Evolutionary conservation across 2,797 vertebrate species (phyloP), one percentile per base, ranked within the genome.

Genomic region (Cirrhinus mrigala): DNA sequence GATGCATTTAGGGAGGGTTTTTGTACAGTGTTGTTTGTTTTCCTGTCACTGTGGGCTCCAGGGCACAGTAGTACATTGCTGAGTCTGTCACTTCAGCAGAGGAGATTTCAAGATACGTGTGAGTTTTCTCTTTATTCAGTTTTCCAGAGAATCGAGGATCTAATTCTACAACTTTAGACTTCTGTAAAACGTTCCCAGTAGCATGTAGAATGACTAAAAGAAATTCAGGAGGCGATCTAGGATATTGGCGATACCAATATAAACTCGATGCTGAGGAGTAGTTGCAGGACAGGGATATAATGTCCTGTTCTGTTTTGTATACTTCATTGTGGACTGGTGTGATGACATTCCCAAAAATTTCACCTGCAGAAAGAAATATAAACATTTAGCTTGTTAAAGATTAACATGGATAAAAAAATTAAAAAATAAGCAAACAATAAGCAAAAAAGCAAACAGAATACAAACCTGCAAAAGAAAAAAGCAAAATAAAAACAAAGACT

Each of bases 11-110:
- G 9, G 0, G 18, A 20, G 16, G 1, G 77, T 87, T 84, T 84
- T 78, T 81, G 83, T 71, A 33, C 48, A 76, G 78, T 46, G 22
- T 60, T 16, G 52, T 54, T 12, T 27, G 6, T 29, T 81, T 71
- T 85, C 24, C 56, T 79, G 83, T 79, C 54, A 80, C 64, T 80
- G 83, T 85, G 77, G 83, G 74, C 54, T 29, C 46, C 60, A 87
- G 27, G 58, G 82, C 83, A 80, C 83, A 80, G 54, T 58, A 79
- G 15, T 85, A 80, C 15, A 37, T 6, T n/a, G 68, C 80, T 7
- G 73, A 81, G 78, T 87, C 86, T 74, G 71, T 27, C 10, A 87
- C 77, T 76, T 76, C 33, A 12, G 60, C 86, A 48, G 82, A 76
- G 12, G 60, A 60, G 20, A 87, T 54, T 4, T 70, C n/a, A 2